These are phyloP conservation scores for Tinamus major DNA, from an alignment of 2,797 vertebrate species.

Conservation along the genomic window DNA sequence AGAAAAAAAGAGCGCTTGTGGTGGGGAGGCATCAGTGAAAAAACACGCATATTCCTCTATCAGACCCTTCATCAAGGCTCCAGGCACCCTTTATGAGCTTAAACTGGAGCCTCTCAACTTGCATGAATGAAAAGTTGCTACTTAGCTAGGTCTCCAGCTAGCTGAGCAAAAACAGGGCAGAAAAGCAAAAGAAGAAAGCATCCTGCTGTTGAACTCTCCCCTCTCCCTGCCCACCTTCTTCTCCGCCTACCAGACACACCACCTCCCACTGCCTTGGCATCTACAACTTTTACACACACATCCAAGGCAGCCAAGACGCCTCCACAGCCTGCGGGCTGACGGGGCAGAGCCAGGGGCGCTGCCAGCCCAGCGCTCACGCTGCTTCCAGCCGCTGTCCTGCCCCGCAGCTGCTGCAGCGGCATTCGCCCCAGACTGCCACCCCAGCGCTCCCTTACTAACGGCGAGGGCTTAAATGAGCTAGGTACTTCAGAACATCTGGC, in stretches of 20 bases:
- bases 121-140: neutral
- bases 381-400: neutral
- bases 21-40: neutral
- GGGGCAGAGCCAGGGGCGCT: fast-evolving
- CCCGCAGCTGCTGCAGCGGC: fast-evolving
- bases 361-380: fast-evolving
- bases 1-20: neutral
- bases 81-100: neutral
- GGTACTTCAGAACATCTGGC: too few relatives aligned
- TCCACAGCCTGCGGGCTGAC: neutral
- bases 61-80: neutral
- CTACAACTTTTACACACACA: neutral
- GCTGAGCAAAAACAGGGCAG: fast-evolving
- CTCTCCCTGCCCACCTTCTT: neutral
- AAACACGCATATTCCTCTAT: neutral
- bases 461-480: neutral
- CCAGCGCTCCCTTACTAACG: neutral
- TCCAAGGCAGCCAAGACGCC: neutral
- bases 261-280: fast-evolving
- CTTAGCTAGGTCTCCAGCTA: neutral
- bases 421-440: neutral
- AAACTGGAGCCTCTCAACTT: neutral
- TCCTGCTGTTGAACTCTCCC: neutral
- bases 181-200: neutral
- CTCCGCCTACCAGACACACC: neutral